Conservation (phyloP, 2,797 vertebrate genomes). For the Avahi laniger region DNA sequence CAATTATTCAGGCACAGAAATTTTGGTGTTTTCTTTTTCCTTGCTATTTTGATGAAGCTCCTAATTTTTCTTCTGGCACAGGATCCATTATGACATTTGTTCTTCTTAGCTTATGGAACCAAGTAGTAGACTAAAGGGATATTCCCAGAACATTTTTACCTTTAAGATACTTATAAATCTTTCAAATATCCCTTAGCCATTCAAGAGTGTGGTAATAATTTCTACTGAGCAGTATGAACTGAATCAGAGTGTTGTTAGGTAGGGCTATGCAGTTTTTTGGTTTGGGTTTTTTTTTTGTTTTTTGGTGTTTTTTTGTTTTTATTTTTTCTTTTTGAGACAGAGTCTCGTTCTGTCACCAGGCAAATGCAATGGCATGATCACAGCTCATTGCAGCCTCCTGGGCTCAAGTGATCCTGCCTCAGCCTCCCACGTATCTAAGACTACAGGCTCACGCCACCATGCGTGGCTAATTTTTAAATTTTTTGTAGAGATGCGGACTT, state of each 20-base stretch:
- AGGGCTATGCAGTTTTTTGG: neutral
- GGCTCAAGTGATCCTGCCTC: too few relatives aligned
- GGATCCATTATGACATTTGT: neutral
- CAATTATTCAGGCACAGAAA: neutral
- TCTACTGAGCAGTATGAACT: neutral
- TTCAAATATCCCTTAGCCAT: neutral
- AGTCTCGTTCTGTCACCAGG: too few relatives aligned
- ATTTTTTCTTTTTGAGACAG: neutral
- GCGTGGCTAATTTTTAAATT: neutral
- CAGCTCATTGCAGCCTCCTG: too few relatives aligned
- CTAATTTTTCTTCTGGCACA: constrained; percentile 44
- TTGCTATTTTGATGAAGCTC: constrained; percentile 32
- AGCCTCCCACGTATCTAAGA: too few relatives aligned
- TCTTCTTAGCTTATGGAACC: neutral
- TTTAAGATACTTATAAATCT: constrained; percentile 19
- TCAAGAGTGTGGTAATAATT: neutral
- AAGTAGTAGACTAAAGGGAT: neutral
- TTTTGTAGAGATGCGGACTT: neutral
- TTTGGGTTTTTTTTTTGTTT: neutral
- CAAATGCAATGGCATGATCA: too few relatives aligned
- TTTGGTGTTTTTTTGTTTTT: neutral
- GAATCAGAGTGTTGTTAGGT: neutral
- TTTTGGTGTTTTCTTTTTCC: neutral
- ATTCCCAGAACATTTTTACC: neutral
- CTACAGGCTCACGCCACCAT: too few relatives aligned